These are phyloP conservation scores for Axis porcinus DNA, from an alignment of 2,113 vertebrate genomes.

Conservation along the genomic window DNA sequence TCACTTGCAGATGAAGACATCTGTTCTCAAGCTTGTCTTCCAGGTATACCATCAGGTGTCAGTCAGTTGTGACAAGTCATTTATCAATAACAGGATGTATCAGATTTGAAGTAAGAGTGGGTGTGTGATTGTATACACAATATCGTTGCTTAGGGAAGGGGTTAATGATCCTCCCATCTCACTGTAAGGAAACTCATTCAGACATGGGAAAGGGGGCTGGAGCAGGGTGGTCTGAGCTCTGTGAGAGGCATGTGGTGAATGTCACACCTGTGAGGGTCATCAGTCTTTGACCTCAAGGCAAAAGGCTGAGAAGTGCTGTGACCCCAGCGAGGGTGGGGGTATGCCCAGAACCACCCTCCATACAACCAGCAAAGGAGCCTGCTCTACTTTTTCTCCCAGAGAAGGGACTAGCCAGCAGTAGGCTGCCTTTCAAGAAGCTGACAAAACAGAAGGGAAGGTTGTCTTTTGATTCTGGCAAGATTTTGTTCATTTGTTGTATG, in stretches of 20 bases:
- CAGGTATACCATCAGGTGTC: background rate
- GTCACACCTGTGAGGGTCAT: background rate
- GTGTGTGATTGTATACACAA: accelerated
- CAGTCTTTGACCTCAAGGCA: background rate
- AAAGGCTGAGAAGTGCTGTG: background rate
- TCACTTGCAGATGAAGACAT: background rate
- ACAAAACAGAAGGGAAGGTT: background rate
- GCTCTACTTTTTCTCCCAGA: background rate
- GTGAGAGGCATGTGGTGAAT: background rate
- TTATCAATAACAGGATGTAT: background rate
- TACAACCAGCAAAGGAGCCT: background rate
- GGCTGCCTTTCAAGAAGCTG: background rate
- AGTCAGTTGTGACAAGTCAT: background rate
- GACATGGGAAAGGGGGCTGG: background rate
- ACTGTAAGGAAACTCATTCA: background rate
- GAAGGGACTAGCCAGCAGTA: background rate
- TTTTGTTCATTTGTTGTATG: background rate
- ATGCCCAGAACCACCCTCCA: too few relatives aligned
- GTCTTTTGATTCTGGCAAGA: background rate
- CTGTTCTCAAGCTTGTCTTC: background rate
- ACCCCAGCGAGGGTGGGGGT: background rate
- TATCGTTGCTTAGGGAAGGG: background rate
- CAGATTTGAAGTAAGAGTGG: background rate
- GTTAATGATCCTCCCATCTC: background rate
- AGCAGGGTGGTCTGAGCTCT: background rate